Conservation (phyloP, 2,797 vertebrate species). For the Rhabdomys pumilio region DNA sequence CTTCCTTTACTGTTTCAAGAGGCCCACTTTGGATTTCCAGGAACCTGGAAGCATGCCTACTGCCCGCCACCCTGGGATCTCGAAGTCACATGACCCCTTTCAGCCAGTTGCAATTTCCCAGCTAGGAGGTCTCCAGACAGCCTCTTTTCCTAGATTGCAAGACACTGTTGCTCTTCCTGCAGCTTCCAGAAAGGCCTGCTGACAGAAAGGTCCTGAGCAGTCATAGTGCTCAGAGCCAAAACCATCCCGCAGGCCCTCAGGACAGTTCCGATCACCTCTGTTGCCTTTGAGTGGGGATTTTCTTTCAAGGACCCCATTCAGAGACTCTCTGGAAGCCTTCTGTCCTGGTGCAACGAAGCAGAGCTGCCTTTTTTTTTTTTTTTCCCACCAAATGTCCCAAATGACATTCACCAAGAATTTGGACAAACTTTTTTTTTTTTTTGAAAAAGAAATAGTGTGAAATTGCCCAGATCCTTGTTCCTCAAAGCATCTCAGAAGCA, state of each 20-base stretch:
- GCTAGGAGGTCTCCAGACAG: neutral
- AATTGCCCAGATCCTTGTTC: slow-evolving; percentile 72
- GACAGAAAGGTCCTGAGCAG: neutral
- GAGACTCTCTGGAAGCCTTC: slow-evolving; percentile 74
- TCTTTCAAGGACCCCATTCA: slow-evolving; percentile 48
- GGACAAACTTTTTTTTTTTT: slow-evolving; percentile 67
- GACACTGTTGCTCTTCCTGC: neutral
- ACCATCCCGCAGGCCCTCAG: neutral
- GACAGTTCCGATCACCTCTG: slow-evolving; percentile 47
- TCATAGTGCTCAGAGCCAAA: neutral
- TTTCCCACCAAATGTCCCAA: slow-evolving; percentile 14
- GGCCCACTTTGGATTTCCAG: neutral
- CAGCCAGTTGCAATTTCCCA: neutral
- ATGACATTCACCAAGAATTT: slow-evolving; percentile 75
- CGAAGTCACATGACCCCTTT: rapidly evolving
- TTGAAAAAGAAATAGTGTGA: slow-evolving; percentile 63
- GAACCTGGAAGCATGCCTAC: neutral
- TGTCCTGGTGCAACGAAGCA: slow-evolving; percentile 76
- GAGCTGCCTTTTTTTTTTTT: neutral
- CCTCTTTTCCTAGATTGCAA: neutral
- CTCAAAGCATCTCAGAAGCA: slow-evolving; percentile 71
- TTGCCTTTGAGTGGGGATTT: neutral
- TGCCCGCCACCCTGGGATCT: neutral
- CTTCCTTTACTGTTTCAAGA: neutral
- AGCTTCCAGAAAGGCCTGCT: neutral